Conservation (phyloP, 2,888 invertebrate species). For the Aporophyla nigra region DNA sequence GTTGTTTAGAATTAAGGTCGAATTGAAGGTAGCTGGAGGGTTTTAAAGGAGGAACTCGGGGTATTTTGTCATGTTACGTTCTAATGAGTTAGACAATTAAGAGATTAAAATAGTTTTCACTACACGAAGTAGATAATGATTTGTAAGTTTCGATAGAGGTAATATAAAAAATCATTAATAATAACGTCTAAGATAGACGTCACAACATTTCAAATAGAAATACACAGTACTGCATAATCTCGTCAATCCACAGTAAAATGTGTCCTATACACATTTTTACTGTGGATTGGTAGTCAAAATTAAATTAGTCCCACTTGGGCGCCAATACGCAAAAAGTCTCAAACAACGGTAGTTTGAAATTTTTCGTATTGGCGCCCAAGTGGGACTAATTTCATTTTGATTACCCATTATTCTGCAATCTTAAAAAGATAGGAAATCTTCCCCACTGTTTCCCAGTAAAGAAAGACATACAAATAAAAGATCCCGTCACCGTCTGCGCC, state of each 20-base stretch:
- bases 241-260: too few relatives aligned
- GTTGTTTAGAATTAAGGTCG: constrained; percentile 39
- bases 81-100: not conserved
- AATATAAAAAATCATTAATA: too few relatives aligned
- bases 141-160: too few relatives aligned
- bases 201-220: not conserved
- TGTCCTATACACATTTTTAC: not conserved
- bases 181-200: too few relatives aligned
- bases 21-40: constrained; percentile 41
- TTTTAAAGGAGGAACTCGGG: not conserved
- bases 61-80: not conserved
- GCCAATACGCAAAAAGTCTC: constrained; percentile 36
- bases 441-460: constrained; percentile 30
- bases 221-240: too few relatives aligned
- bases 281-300: not conserved
- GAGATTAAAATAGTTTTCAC: not conserved
- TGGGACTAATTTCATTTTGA: too few relatives aligned
- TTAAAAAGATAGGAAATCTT: constrained; percentile 10
- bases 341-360: constrained; percentile 3
- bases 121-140: too few relatives aligned
- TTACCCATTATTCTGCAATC: not conserved
- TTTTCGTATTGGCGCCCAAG: too few relatives aligned
- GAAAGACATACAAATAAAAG: constrained; percentile 64
- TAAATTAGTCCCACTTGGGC: constrained; percentile 46
- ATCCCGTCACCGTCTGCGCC: constrained; percentile 59